Base-by-base conservation (phyloP, 2,113 vertebrate species). In the Eurystomus gularis region DNA sequence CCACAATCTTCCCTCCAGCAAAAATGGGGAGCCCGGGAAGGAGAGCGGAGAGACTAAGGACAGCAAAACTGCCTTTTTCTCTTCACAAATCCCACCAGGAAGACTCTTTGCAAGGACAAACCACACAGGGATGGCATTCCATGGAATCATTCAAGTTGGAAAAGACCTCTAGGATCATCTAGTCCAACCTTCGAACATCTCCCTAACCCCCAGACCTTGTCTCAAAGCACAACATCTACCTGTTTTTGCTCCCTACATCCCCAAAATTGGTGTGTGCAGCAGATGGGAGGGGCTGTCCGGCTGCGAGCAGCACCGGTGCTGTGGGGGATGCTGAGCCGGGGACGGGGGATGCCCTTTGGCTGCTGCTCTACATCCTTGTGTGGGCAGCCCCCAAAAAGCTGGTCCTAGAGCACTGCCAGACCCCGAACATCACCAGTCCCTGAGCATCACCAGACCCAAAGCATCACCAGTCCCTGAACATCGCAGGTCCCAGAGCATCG, bases 221-320 rank as follows among this genome's bases (percentile, higher is more conserved):
- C n/a, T n/a, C n/a, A n/a, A n/a, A n/a, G n/a, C n/a, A n/a, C n/a
- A n/a, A n/a, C n/a, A n/a, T n/a, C n/a, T n/a, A n/a, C n/a, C n/a
- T n/a, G n/a, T n/a, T n/a, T n/a, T n/a, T n/a, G 19, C 48, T 19
- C 6, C 61, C 8, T 31, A n/a, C 70, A n/a, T 19, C 29, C 46
- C 17, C 49, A 16, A 54, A 75, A 83, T 0, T 8, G 9, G 9
- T 3, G 26, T 3, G 5, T 1, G n/a, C 18, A 70, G 44, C 49
- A 64, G 80, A 82, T 0, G 6, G n/a, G 19, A 76, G 57, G 66
- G 76, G 48, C 17, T 3, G 3, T 9, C 40, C 4, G 6, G 64
- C 70, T 68, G 58, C 2, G 8, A 82, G 64, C 37, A 84, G 64
- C 35, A 44, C 31, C 7, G 10, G 19, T 1, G 6, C 37, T 7